Evolutionary conservation across 2,888 invertebrate species (phyloP), one percentile per base, ranked within the genome.

Genomic region (Dynastes maya): DNA sequence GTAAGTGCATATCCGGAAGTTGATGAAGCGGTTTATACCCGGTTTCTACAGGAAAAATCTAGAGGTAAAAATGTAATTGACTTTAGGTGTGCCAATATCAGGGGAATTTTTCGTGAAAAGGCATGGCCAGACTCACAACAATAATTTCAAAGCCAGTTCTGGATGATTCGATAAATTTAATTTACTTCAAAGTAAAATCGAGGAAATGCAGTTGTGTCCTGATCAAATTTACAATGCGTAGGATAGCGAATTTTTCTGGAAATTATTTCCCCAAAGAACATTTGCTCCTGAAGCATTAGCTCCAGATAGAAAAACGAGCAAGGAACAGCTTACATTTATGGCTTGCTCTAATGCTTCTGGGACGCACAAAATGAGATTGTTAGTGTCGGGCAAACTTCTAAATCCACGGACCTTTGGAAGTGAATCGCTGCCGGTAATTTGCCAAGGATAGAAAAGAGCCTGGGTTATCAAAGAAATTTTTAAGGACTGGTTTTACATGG

Each of bases 21-120:
- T 16, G 16, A 58, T 58, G 16, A 58, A 58, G 3, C 58, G 58
- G 58, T 58, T 58, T 58, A 27, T 58, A 58, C 3, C 58, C 3
- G 16, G 27, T 58, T 58, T 27, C 58, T 58, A 22, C 16, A 58
- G 16, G 13, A 58, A 58, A 58, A 22, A 58, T 58, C 58, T 58
- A 58, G 9, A 58, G 16, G 22, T 58, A 58, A 58, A 58, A 58
- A 5, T 9, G 16, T 58, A 22, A 58, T 58, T 0, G n/a, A 58
- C 58, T 58, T n/a, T 58, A 58, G 58, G 16, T 58, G 58, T 58
- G 58, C 58, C 16, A 58, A 58, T 58, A 58, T 58, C 58, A 58
- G 58, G 49, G 49, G 11, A 49, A 49, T 49, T 49, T 11, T 49
- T 5, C 1, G 58, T 58, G 58, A 58, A 58, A 58, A n/a, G 5